phyloP scores from a whole-genome alignment of 2,797 vertebrate genomes.

The Glyptemys insculpta region DNA sequence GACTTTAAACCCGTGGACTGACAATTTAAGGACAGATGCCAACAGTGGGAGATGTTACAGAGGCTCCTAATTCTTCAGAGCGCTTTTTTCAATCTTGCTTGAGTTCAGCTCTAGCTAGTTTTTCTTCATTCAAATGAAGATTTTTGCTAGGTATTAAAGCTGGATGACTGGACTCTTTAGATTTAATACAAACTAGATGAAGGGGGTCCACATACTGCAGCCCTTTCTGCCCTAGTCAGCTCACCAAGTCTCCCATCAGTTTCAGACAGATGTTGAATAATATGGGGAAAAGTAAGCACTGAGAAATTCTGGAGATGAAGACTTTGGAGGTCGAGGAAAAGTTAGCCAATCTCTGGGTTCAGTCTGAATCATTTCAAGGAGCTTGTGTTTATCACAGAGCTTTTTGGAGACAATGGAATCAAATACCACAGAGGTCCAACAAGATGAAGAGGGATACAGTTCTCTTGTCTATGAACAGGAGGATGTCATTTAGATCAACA shows the following conservation, averaged over 20 bases:
- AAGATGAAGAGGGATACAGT: neutral
- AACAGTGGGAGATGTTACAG: neutral
- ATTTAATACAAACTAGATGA: conserved; percentile 37
- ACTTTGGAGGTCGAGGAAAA: neutral
- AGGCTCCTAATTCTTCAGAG: neutral
- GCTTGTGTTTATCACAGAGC: neutral
- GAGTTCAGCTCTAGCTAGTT: neutral
- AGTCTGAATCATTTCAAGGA: neutral
- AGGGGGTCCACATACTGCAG: conserved; percentile 21
- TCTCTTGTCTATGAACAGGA: neutral
- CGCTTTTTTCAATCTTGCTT: neutral
- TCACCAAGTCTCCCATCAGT: neutral
- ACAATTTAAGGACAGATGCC: neutral
- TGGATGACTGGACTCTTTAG: neutral
- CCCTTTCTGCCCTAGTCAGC: neutral
- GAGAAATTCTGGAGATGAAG: neutral
- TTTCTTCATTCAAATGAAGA: neutral
- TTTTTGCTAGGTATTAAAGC: conserved; percentile 14
- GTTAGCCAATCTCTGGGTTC: rapidly evolving
- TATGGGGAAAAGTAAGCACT: neutral
- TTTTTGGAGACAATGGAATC: neutral
- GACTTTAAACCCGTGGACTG: neutral
- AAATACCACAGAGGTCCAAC: neutral
- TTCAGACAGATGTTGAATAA: neutral
- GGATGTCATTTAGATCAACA: neutral